phyloP scores from a whole-genome alignment of 2,113 vertebrate genomes.

The Menura novaehollandiae region DNA sequence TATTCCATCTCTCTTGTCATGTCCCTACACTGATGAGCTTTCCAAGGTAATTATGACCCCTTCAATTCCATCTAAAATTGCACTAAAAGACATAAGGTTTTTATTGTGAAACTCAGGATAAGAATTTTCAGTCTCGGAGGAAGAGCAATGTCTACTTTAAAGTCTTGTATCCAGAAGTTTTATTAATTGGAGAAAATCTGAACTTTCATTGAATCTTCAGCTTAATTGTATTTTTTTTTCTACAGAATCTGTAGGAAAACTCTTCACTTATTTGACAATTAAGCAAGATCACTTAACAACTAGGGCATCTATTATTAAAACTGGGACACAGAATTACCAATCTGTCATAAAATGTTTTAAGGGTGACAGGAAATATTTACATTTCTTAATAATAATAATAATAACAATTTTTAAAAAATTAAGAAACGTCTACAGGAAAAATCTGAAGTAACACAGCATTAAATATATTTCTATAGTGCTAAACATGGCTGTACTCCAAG shows the following conservation, averaged over 20 bases:
- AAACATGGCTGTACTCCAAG: not conserved
- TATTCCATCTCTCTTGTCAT: constrained; percentile 82
- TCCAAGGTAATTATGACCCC: constrained; percentile 70
- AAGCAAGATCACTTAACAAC: not conserved
- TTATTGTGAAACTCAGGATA: not conserved
- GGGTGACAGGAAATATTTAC: not conserved
- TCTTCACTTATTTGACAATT: not conserved
- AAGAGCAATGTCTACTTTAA: not conserved
- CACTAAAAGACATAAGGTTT: not conserved
- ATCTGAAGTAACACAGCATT: not conserved
- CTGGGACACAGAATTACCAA: not conserved
- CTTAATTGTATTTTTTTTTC: not conserved
- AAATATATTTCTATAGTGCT: not conserved
- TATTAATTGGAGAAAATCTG: not conserved
- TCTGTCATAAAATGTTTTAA: not conserved
- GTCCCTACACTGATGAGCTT: constrained; percentile 78
- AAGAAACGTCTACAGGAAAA: not conserved
- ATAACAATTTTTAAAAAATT: too few relatives aligned
- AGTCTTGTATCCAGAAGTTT: not conserved
- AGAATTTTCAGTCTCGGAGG: not conserved
- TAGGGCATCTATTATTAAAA: not conserved
- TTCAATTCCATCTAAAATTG: not conserved
- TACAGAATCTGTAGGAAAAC: not conserved
- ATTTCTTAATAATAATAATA: not conserved
- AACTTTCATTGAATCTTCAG: not conserved